Conservation (phyloP, 37 sponge, comb jelly and placozoan species). For the Trichoplax adhaerens region DNA sequence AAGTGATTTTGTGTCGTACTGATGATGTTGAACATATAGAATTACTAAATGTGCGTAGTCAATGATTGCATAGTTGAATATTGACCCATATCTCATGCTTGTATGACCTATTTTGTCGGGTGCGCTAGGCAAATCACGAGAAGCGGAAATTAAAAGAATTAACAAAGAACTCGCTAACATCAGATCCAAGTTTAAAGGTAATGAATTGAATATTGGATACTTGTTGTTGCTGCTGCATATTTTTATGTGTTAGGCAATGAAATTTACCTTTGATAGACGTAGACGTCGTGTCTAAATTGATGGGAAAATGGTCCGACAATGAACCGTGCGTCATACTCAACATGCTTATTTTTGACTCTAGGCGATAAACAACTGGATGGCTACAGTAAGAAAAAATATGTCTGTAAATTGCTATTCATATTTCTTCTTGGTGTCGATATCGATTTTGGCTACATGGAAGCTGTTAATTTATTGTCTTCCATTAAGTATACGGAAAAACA, state of each 20-base stretch:
- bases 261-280: too few species aligned
- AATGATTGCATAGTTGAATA: too few species aligned
- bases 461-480: conserved; percentile 81
- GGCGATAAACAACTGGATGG: conserved; percentile 84
- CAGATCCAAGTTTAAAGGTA: conserved; percentile 84
- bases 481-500: conserved; percentile 84
- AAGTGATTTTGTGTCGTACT: too few species aligned
- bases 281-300: too few species aligned
- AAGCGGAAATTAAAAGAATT: conserved; percentile 84
- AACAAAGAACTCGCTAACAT: conserved; percentile 95
- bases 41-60: too few species aligned
- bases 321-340: too few species aligned
- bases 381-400: conserved; percentile 98
- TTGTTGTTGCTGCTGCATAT: conserved; percentile 2
- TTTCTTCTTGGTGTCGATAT: conserved; percentile 86
- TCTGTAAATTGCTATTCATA: conserved; percentile 90
- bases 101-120: too few species aligned
- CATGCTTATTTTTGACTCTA: neutral
- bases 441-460: conserved; percentile 92
- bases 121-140: conserved; percentile 68
- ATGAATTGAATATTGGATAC: neutral
- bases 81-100: too few species aligned
- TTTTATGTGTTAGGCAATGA: conserved; percentile 1
- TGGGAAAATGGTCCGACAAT: too few species aligned
- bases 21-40: too few species aligned